A percentile compares a stretch with the other conserved stretches of the same genome.
phyloP scores from a whole-genome alignment of 2,888 invertebrate species.

The Scelioninae gen. 1 region DNA sequence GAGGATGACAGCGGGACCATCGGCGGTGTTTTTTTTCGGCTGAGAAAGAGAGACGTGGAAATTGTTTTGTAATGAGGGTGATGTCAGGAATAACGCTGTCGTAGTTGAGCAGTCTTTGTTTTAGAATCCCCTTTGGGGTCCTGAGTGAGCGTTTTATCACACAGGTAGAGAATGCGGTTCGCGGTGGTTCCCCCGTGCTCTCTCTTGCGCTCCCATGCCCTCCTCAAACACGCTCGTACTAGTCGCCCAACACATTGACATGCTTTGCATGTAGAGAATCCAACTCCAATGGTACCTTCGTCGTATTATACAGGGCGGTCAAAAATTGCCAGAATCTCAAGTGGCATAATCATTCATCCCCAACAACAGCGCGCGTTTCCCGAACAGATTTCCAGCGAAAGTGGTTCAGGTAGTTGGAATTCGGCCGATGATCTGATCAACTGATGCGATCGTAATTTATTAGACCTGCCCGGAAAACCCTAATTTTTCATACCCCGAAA shows the following conservation, averaged over 20 bases:
- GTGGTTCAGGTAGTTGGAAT: constrained; percentile 3
- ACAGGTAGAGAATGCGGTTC: constrained; percentile 81
- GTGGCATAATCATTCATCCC: constrained; percentile 34
- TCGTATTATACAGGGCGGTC: constrained; percentile 67
- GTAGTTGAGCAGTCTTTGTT: constrained; percentile 78
- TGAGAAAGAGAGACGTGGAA: constrained; percentile 73
- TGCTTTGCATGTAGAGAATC: constrained; percentile 55
- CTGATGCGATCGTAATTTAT: not conserved
- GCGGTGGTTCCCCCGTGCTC: constrained; percentile 73
- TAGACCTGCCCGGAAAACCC: not conserved
- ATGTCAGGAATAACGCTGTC: constrained; percentile 77
- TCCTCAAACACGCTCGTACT: constrained; percentile 70
- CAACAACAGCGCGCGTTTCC: constrained; percentile 3
- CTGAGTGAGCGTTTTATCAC: constrained; percentile 77
- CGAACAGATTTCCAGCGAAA: constrained; percentile 15
- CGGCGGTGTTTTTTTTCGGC: constrained; percentile 70
- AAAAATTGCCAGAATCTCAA: constrained; percentile 44
- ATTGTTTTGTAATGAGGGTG: constrained; percentile 80
- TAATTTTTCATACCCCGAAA: constrained; percentile 23
- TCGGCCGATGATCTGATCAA: not conserved
- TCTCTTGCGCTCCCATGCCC: constrained; percentile 64
- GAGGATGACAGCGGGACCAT: constrained; percentile 57
- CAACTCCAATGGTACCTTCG: constrained; percentile 45
- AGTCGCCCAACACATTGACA: constrained; percentile 62
- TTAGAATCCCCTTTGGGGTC: constrained; percentile 79